Base-by-base conservation (phyloP, 2,888 invertebrate genomes). In the Apoda limacodes region DNA sequence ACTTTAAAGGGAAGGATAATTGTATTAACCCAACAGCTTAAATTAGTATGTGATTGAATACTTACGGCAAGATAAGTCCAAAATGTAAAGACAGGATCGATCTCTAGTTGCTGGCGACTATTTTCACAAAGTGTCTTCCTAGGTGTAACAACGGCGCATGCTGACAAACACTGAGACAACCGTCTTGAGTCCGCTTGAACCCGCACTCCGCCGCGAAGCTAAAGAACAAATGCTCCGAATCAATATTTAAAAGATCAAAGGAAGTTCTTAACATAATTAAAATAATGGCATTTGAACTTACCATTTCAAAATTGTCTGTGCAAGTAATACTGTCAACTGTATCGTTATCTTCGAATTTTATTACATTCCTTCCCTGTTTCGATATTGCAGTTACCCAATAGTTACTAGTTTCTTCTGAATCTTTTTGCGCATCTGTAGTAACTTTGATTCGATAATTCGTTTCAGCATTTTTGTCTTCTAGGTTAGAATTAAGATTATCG, bases 1-100 rank as follows among this genome's bases (percentile, higher is more conserved):
- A 9, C 19, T 19, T 9, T 9, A 19, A 19, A 9, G 9, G 19
- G 19, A 19, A 7, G 9, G 6, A 19, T 19, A 22, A 22, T n/a
- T 22, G 9, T 22, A 22, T 22, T 22, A 22, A n/a, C 4, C 9
- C 4, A 6, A 22, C 22, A 22, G 6, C 4, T 22, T n/a, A 6
- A 22, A 22, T n/a, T 4, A n/a, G 14, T 9, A 20, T 14, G 3
- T 2, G 7, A n/a, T n/a, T n/a, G 2, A 4, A 27, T 39, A 62
- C 86, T 78, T 40, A 89, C 85, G 24, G 74, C 80, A 17, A 89
- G 75, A 55, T 91, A 90, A 1, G 85, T 54, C 89, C 90, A 90
- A 59, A 90, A 90, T 0, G 90, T 90, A 32, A 89, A 63, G 2
- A 67, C 58, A 9, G 87, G 82, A 51, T 90, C 85, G 37, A 85